phyloP scores from a whole-genome alignment of 1,140 invertebrate species.

The Argopecten irradians region DNA sequence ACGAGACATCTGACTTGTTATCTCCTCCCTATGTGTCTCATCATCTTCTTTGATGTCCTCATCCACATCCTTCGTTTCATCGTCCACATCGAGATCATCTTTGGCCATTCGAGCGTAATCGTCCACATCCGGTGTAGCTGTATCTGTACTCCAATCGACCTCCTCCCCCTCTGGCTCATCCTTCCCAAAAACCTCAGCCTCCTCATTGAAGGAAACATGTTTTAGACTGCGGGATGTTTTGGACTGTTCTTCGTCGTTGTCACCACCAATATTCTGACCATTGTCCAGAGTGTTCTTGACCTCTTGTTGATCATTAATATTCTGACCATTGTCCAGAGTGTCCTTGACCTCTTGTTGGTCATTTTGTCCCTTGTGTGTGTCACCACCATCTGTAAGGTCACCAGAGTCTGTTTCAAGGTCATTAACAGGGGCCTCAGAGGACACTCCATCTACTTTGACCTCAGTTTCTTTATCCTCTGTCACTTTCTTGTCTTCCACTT shows the following conservation, averaged over 20 bases:
- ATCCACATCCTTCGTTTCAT: not conserved
- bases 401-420: not conserved
- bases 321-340: not conserved
- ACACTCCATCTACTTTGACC: not conserved
- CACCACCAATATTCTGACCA: not conserved
- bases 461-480: not conserved
- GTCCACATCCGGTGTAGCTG: conserved; percentile 46
- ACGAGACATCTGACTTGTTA: not conserved
- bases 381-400: not conserved
- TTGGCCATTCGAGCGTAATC: conserved; percentile 15
- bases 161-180: not conserved
- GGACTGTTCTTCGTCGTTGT: not conserved
- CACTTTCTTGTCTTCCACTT: not conserved
- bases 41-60: not conserved
- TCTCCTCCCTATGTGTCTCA: not conserved
- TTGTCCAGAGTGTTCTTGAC: not conserved
- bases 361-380: not conserved
- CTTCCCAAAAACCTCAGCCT: conserved; percentile 33
- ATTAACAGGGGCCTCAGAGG: not conserved
- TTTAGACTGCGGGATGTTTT: conserved; percentile 40
- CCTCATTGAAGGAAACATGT: conserved; percentile 50
- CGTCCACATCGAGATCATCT: not conserved
- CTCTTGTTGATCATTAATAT: not conserved
- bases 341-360: not conserved
- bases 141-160: conserved; percentile 52